Conservation (phyloP, 2,797 vertebrate species). For the Anableps anableps region DNA sequence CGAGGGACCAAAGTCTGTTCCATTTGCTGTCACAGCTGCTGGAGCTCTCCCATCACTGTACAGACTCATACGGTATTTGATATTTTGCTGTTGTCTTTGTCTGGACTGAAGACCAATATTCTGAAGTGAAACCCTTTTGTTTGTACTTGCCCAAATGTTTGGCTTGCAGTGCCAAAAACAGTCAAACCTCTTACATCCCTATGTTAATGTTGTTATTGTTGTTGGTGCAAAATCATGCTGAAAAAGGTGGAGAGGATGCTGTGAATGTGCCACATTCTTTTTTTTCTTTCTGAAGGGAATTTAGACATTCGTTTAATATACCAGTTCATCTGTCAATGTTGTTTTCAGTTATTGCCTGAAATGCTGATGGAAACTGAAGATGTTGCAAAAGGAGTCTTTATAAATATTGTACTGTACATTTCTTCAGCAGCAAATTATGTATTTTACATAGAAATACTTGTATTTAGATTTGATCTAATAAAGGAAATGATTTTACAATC, state of each 20-base stretch:
- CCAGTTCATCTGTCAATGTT: slow-evolving; percentile 57
- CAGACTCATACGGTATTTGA: slow-evolving; percentile 1
- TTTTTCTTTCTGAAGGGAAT: slow-evolving; percentile 46
- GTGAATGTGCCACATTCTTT: slow-evolving; percentile 50
- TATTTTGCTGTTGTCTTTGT: slow-evolving; percentile 7
- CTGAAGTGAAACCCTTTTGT: not conserved
- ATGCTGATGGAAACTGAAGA: slow-evolving; percentile 63
- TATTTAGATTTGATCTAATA: slow-evolving; percentile 53
- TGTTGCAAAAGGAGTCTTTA: slow-evolving; percentile 62
- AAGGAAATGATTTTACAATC: slow-evolving; percentile 38
- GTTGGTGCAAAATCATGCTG: slow-evolving; percentile 33
- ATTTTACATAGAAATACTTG: slow-evolving; percentile 67
- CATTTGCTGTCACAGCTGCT: not conserved
- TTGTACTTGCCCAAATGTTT: slow-evolving; percentile 14
- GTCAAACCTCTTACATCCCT: slow-evolving; percentile 11
- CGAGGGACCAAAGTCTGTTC: not conserved
- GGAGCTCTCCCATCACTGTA: not conserved
- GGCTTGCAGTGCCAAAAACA: slow-evolving; percentile 55
- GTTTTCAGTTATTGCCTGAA: slow-evolving; percentile 45
- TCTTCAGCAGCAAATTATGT: slow-evolving; percentile 65
- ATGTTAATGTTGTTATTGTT: not conserved
- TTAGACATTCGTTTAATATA: slow-evolving; percentile 47
- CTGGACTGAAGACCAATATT: slow-evolving; percentile 4
- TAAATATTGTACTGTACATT: slow-evolving; percentile 57
- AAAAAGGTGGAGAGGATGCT: slow-evolving; percentile 31